These are phyloP conservation scores for Lysiphlebus fabarum DNA, from an alignment of 1,140 invertebrate genomes.

Conservation along the genomic window DNA sequence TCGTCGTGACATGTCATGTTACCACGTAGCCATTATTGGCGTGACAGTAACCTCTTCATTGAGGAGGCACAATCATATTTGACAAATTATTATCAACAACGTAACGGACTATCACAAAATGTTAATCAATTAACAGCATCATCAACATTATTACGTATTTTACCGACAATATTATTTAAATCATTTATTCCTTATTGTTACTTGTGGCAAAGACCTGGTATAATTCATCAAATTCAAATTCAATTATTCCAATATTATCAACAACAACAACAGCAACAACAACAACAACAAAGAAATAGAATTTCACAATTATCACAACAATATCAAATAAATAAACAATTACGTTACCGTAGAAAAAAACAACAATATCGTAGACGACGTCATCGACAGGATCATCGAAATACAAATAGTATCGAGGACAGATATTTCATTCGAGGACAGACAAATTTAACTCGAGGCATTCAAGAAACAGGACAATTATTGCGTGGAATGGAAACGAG, in stretches of 20 bases:
- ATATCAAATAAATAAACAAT: slow-evolving; percentile 3
- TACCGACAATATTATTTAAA: slow-evolving; percentile 39
- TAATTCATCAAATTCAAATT: slow-evolving; percentile 32
- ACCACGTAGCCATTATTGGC: slow-evolving; percentile 43
- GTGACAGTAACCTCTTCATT: slow-evolving; percentile 39
- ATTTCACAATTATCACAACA: neutral
- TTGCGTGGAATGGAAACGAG: slow-evolving; percentile 49
- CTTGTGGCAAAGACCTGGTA: slow-evolving; percentile 41
- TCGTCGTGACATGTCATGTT: slow-evolving; percentile 53
- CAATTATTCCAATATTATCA: slow-evolving; percentile 20
- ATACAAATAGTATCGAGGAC: slow-evolving; percentile 1
- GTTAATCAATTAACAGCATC: slow-evolving; percentile 15
- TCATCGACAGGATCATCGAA: neutral
- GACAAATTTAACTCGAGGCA: too few species aligned
- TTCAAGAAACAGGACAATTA: slow-evolving; percentile 13
- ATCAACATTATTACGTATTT: slow-evolving; percentile 31
- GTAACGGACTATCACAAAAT: slow-evolving; percentile 25
- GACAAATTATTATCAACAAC: slow-evolving; percentile 22
- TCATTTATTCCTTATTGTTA: slow-evolving; percentile 43
- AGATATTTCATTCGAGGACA: neutral
- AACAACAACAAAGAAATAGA: slow-evolving; percentile 11
- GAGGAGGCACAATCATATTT: slow-evolving; percentile 34
- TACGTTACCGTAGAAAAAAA: neutral
- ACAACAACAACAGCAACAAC: slow-evolving; percentile 27
- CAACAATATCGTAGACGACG: neutral